A percentile compares a stretch with the other conserved stretches of the same genome.
These are phyloP conservation scores for Lasioglossum villosulum DNA, from an alignment of 2,888 invertebrate genomes.

Conservation along the genomic window DNA sequence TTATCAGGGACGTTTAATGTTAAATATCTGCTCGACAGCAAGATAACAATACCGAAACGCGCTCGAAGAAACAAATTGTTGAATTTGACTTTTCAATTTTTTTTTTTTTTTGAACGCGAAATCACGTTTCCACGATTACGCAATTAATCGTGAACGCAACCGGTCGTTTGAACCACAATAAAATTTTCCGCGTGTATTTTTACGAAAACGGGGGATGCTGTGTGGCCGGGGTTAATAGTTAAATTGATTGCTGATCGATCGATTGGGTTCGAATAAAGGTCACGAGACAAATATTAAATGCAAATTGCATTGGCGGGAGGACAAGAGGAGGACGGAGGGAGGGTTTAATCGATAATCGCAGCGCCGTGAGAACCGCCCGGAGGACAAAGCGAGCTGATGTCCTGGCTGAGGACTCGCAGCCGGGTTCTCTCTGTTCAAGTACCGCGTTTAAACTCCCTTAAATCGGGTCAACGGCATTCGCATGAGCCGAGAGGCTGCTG, in stretches of 20 bases:
- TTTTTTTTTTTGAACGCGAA: not conserved
- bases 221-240: not conserved
- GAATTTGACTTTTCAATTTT: no score
- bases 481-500: slow-evolving; percentile 54
- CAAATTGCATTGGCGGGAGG: slow-evolving; percentile 33
- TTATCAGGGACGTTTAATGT: no score
- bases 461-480: slow-evolving; percentile 70
- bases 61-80: no score
- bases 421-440: slow-evolving; percentile 40
- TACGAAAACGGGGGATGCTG: not conserved
- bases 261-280: not conserved
- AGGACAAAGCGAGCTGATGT: slow-evolving; percentile 30
- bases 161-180: not conserved
- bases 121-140: not conserved
- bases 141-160: not conserved
- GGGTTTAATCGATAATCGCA: slow-evolving; percentile 61
- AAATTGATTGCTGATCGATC: not conserved
- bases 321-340: slow-evolving; percentile 11
- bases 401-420: slow-evolving; percentile 35
- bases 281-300: slow-evolving; percentile 29
- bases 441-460: slow-evolving; percentile 57
- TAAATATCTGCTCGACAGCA: no score
- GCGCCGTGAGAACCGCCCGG: slow-evolving; percentile 66
- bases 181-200: not conserved
- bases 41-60: no score